Evolutionary conservation across 2,113 vertebrate genomes (phyloP), one percentile per base, ranked within the genome.

Genomic region (Oostethus manadensis): DNA sequence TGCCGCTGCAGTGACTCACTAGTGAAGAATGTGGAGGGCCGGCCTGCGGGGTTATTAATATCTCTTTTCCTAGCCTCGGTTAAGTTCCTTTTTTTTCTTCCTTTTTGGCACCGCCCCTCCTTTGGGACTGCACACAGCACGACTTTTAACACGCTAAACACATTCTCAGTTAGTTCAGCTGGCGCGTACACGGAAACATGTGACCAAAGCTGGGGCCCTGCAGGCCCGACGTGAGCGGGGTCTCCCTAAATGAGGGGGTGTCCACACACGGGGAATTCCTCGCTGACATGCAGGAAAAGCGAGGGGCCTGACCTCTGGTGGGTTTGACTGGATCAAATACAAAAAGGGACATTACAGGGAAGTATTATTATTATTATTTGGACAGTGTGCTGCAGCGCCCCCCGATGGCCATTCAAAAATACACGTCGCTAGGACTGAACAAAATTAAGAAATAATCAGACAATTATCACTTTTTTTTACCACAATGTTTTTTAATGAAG

Each of bases 1-100:
- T 33, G 16, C 43, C 38, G 15, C n/a, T 53, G 79, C 81, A 77
- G 78, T 82, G 90, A 89, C 87, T 91, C 87, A 90, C 76, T 80
- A 71, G 65, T 73, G 58, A 88, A 74, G 88, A 90, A 90, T 90
- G 87, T 58, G 66, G 83, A 81, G 85, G 88, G 89, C 58, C 58
- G 86, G 84, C 74, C 71, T 43, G 10, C 47, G 70, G 84, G 29
- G 88, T 88, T 90, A 91, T 91, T 90, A 90, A 91, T 91, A 91
- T 81, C 87, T 86, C 77, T 67, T 84, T 88, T 87, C 77, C 84
- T 75, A 69, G 76, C 83, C 84, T 89, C 86, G 54, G 71, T 78
- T 79, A 85, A 80, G 70, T 88, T 89, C 88, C 74, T 76, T 72
- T 61, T 75, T 86, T 82, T 77, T 85, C 83, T 79, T n/a, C 15